phyloP scores from a whole-genome alignment of 2,888 invertebrate species.

The Drosophila kanekoi region DNA sequence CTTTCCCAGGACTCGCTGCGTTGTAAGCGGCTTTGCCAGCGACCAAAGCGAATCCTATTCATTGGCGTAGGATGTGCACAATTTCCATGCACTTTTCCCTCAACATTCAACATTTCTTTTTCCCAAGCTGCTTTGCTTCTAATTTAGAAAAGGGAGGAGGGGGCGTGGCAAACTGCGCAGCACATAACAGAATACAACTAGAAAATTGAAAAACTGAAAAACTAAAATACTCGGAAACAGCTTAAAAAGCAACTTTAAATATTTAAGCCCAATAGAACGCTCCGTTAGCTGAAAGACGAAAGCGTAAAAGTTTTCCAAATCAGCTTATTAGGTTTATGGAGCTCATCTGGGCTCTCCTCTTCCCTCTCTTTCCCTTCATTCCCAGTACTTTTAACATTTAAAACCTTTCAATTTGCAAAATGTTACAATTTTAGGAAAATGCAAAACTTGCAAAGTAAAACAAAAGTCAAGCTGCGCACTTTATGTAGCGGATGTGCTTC shows the following conservation, averaged over 20 bases:
- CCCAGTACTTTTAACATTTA: no score
- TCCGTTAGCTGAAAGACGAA: slow-evolving; percentile 3
- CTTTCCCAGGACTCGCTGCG: slow-evolving; percentile 12
- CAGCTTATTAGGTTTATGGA: slow-evolving; percentile 14
- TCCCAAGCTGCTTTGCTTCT: slow-evolving; percentile 37
- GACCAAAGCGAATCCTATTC: slow-evolving; percentile 28
- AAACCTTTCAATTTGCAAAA: not conserved
- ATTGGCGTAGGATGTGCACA: slow-evolving; percentile 53
- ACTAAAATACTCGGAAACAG: slow-evolving; percentile 11
- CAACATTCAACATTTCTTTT: slow-evolving; percentile 48
- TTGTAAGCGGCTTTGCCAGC: slow-evolving; percentile 60
- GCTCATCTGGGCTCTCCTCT: not conserved
- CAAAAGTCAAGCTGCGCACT: no score
- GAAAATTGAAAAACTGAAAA: not conserved
- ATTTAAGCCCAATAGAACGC: not conserved
- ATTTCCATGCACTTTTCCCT: slow-evolving; percentile 54
- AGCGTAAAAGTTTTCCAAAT: slow-evolving; percentile 10
- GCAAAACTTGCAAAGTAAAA: no score
- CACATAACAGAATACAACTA: not conserved
- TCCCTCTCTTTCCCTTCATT: no score
- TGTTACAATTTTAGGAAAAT: no score
- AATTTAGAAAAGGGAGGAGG: slow-evolving; percentile 29
- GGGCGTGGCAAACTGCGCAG: slow-evolving; percentile 12
- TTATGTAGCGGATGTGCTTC: no score
- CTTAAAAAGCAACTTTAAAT: slow-evolving; percentile 7